Base-by-base conservation (phyloP, 1,140 invertebrate genomes). In the Ostrea denselamellosa region DNA sequence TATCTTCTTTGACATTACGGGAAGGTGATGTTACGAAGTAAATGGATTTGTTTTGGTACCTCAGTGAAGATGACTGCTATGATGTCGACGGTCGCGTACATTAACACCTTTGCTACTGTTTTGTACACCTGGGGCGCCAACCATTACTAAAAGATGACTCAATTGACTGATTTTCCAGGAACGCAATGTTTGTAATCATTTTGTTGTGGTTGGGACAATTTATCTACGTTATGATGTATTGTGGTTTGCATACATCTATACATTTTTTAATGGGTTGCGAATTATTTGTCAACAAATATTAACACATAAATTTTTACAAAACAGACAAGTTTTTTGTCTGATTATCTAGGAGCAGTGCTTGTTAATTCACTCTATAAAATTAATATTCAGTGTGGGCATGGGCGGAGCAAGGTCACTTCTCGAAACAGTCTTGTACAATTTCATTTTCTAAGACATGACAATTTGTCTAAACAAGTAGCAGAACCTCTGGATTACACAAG, bases 81-180 rank as follows among this genome's bases (percentile, higher is more conserved):
- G 1, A 44, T 44, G 34, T 44, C n/a, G 34, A 5, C 5, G 34
- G 34, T 44, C 34, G 34, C 34, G 34, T 2, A 44, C 56, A 62
- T 7, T 8, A 62, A 62, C 56, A n/a, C 56, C 56, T 62, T 19
- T 77, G 8, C 14, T 62, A 14, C 12, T 28, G 22, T 77, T 77
- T 77, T 77, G 14, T 77, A 71, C 68, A 77, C 68, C 68, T 77
- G 22, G 25, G 68, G 28, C n/a, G n/a, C 28, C 68, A 77, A 77
- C 12, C 25, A 28, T 34, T 14, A 0, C 14, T 28, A 3, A 28
- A n/a, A 62, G 56, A 62, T 62, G 56, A 62, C 56, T 62, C 56
- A n/a, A 62, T 62, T 62, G 56, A 62, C 56, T 62, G 17, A 62
- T 19, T 62, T 62, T 62, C 34, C 34, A 44, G 1, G 34, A 62